Conservation (phyloP, 2,888 invertebrate genomes). For the Tupiocoris notatus region DNA sequence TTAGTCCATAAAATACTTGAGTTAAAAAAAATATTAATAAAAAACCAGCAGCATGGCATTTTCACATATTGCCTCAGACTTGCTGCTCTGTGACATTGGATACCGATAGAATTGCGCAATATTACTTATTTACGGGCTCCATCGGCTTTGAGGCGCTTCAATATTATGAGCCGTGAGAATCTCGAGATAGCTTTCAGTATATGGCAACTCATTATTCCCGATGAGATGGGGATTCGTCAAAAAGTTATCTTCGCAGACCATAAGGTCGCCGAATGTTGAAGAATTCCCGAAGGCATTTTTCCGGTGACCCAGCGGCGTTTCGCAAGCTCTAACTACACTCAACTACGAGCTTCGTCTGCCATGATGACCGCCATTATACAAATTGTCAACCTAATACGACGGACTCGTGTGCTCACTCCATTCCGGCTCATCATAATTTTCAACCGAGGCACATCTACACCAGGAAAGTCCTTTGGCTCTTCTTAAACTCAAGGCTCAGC, state of each 20-base stretch:
- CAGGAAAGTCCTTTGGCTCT: background rate
- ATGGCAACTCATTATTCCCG: background rate
- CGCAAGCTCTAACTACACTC: background rate
- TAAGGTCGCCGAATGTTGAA: background rate
- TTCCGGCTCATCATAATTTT: background rate
- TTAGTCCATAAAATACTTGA: no score
- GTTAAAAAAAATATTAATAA: no score
- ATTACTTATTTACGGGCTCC: no score
- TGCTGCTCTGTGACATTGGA: no score
- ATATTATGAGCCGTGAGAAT: background rate
- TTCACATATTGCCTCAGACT: no score
- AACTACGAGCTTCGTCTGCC: background rate
- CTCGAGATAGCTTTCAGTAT: background rate
- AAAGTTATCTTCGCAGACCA: background rate
- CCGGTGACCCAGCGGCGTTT: background rate
- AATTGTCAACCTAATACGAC: background rate
- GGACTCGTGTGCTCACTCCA: background rate
- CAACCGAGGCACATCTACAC: background rate
- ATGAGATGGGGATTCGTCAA: background rate
- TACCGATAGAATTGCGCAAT: no score
- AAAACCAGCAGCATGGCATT: no score
- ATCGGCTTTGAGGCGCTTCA: no score
- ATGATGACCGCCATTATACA: background rate
- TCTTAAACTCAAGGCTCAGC: background rate
- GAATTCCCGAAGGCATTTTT: background rate